Evolutionary conservation across 2,797 vertebrate species (phyloP), one percentile per base, ranked within the genome.

Genomic region (Sebastolobus altivelis): DNA sequence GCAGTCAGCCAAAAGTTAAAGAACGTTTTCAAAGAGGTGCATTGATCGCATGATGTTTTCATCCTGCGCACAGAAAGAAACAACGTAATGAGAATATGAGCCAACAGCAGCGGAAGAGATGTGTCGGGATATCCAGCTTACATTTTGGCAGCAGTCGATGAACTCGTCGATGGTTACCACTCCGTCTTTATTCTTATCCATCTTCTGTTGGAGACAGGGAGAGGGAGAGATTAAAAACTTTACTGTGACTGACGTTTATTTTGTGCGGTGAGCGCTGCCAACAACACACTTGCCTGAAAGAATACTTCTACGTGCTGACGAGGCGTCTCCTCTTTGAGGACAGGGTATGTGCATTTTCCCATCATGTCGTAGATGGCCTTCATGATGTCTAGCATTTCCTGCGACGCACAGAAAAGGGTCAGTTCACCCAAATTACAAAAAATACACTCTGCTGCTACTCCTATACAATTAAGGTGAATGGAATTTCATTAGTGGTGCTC

Each of bases 351-450:
- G 87, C 97, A 99, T 90, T 99, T 99, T 1, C 99, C 99, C 99
- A 99, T 99, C 99, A 99, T 99, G 89, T 99, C 98, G 1, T 99
- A 99, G 88, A 99, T 99, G 81, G 99, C 98, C 95, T 99, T 99
- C 97, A 99, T 99, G 88, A 99, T 99, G 90, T 99, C 98, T 18
- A 99, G 95, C 99, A 99, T 99, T 95, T 99, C 99, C 99, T 99
- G 69, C 76, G 77, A 79, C 1, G 22, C n/a, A 4, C 1, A 20
- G 33, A 43, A 31, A 43, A 54, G 43, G 43, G 43, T 46, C 43
- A 46, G 46, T 20, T 49, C 46, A 49, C 1, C 1, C 46, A 49
- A 49, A 49, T 49, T 49, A 20, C 46, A 49, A 49, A 49, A 46
- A 49, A 31, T 4, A 31, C 4, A 31, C 4, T 2, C 1, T 69